Conservation (phyloP, 2,113 vertebrate genomes). For the Theristicus caerulescens region DNA sequence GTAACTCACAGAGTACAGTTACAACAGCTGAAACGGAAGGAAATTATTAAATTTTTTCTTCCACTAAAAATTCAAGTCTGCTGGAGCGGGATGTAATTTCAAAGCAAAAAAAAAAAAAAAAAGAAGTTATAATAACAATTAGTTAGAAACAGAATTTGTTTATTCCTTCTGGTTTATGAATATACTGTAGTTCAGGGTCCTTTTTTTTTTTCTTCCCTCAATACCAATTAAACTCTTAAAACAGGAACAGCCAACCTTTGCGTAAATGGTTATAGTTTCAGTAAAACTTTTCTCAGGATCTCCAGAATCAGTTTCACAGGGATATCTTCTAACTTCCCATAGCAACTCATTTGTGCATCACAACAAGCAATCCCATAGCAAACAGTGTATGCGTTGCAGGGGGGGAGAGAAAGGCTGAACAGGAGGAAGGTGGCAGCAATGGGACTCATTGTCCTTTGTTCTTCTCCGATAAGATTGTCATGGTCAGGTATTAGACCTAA, state of each 20-base stretch:
- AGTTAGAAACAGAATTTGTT: neutral
- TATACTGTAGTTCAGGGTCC: neutral
- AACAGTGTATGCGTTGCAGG: rapidly evolving
- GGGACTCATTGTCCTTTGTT: neutral
- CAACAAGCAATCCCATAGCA: neutral
- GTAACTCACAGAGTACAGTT: neutral
- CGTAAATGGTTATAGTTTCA: neutral
- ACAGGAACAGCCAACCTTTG: neutral
- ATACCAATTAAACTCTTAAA: neutral
- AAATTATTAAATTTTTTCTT: neutral
- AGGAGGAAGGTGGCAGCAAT: neutral
- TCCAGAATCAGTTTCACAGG: neutral
- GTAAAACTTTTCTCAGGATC: neutral
- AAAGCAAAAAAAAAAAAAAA: neutral
- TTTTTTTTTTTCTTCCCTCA: neutral
- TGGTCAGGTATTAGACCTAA: neutral
- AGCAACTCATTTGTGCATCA: neutral
- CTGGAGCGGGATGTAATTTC: neutral
- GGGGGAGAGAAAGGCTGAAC: neutral
- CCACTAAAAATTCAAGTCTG: neutral
- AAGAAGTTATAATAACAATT: neutral
- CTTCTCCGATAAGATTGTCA: neutral
- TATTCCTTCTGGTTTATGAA: neutral
- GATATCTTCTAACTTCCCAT: neutral
- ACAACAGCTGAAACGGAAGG: neutral